Conservation (phyloP, 2,113 vertebrate genomes). For the Psittacula cyanocephala region DNA sequence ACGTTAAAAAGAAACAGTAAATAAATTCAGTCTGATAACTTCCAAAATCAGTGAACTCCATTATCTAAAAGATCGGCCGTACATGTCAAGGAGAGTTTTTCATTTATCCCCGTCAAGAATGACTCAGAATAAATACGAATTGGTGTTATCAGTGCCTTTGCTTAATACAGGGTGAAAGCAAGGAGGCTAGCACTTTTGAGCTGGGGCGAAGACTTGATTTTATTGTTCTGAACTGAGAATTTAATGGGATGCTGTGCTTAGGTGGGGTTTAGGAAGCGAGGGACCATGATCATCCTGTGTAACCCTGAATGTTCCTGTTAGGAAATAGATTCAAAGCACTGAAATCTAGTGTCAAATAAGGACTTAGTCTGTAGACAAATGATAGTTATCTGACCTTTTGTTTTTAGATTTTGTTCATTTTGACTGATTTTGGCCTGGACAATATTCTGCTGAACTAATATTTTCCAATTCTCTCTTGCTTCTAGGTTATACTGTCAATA, state of each 20-base stretch:
- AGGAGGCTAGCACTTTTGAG: neutral
- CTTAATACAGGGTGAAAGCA: neutral
- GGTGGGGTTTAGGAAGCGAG: neutral
- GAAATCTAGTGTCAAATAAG: neutral
- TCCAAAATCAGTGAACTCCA: neutral
- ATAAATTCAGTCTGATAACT: neutral
- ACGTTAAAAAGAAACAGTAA: neutral
- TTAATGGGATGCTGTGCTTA: neutral
- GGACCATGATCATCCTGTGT: neutral
- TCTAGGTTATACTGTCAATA: conserved; percentile 53
- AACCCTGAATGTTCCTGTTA: neutral
- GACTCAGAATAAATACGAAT: neutral
- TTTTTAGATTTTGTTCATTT: neutral
- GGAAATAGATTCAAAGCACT: neutral
- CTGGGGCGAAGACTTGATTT: neutral
- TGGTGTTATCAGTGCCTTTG: neutral
- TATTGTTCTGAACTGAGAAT: neutral
- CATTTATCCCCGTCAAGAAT: neutral
- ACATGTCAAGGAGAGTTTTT: neutral
- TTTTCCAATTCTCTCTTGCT: neutral
- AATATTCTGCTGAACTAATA: neutral
- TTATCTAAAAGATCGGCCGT: neutral
- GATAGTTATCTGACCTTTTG: neutral
- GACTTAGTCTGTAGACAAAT: neutral
- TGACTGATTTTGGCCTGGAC: neutral